Evolutionary conservation across 1,140 invertebrate genomes (phyloP).

Genomic region (Bilobella aurantiaca): DNA sequence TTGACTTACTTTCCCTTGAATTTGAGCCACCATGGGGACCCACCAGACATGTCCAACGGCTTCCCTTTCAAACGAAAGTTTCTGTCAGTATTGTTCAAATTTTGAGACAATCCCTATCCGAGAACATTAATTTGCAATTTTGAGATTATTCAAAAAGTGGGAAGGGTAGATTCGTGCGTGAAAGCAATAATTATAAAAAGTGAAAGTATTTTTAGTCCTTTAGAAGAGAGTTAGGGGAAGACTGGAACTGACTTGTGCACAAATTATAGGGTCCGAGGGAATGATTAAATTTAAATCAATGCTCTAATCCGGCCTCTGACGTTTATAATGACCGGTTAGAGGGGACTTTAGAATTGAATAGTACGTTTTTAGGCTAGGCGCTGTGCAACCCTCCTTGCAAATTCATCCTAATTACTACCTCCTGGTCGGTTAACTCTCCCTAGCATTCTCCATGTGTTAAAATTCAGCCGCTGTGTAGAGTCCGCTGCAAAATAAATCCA

Average conservation of each 20-base stretch:
- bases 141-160: not conserved
- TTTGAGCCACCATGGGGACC: too few species aligned
- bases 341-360: not conserved
- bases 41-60: too few species aligned
- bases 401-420: not conserved
- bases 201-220: not conserved
- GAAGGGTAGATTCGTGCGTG: too few species aligned
- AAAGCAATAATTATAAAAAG: not conserved
- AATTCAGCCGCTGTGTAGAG: too few species aligned
- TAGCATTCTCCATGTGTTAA: not conserved
- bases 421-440: not conserved
- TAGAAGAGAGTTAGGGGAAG: too few species aligned
- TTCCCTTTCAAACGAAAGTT: too few species aligned
- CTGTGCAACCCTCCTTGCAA: not conserved
- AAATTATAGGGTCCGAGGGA: not conserved
- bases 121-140: not conserved
- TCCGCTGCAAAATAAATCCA: not conserved
- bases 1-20: too few species aligned
- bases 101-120: not conserved
- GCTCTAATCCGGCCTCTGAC: not conserved
- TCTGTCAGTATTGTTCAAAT: too few species aligned
- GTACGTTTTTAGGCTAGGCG: not conserved
- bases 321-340: not conserved
- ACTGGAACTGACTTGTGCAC: too few species aligned
- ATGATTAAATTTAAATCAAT: conserved; percentile 1